phyloP scores from a whole-genome alignment of 37 sponge, comb jelly and placozoan genomes.

The Agelas oroides region DNA sequence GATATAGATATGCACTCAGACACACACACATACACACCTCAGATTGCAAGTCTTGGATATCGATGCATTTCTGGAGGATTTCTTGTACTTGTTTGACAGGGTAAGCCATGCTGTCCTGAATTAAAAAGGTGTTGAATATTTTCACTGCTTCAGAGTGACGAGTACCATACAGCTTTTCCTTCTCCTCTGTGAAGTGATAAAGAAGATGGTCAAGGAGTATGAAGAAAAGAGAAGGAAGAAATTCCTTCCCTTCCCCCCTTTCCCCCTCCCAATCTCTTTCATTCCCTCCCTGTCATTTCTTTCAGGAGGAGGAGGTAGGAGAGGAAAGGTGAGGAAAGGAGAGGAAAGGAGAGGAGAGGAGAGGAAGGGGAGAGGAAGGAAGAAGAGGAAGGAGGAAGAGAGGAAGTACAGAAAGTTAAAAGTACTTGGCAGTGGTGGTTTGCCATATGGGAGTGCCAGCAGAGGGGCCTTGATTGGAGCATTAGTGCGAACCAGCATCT shows the following conservation, averaged over 20 bases:
- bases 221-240: too few relatives aligned
- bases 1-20: neutral
- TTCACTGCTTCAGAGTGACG: conserved; percentile 84
- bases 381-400: conserved; percentile 28
- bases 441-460: neutral
- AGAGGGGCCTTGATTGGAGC: neutral
- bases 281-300: too few relatives aligned
- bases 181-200: too few relatives aligned
- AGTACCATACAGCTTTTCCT: conserved; percentile 76
- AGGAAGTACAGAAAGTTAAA: conserved; percentile 29
- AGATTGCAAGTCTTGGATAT: conserved; percentile 77
- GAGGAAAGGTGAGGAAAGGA: too few relatives aligned
- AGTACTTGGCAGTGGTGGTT: neutral
- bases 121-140: conserved; percentile 76
- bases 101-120: conserved; percentile 74
- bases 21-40: conserved; percentile 56
- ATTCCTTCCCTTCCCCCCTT: too few relatives aligned
- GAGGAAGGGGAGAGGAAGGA: conserved; percentile 27
- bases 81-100: conserved; percentile 84
- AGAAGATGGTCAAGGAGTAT: too few relatives aligned
- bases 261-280: too few relatives aligned
- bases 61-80: conserved; percentile 85
- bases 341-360: too few relatives aligned
- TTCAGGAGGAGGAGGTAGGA: too few relatives aligned
- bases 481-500: conserved; percentile 52